Conservation (phyloP, 2,888 invertebrate genomes). For the Odontomyia ornata region DNA sequence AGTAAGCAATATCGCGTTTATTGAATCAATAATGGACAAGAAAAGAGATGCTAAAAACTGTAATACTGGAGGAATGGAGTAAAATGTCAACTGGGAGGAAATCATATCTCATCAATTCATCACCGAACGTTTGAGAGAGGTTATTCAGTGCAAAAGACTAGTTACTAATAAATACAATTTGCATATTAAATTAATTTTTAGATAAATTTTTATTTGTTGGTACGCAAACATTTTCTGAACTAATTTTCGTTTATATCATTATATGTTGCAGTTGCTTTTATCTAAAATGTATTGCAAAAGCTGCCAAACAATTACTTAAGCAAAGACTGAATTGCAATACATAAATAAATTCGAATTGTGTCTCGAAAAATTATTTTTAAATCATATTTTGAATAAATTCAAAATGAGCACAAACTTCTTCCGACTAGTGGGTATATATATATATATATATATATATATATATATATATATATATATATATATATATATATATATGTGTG, state of each 20-base stretch:
- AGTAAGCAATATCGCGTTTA: not conserved
- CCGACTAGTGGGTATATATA: not conserved
- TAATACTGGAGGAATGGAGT: not conserved
- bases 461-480: no score
- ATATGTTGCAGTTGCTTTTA: not conserved
- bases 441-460: no score
- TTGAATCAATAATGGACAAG: not conserved
- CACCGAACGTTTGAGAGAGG: not conserved
- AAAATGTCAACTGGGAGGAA: not conserved
- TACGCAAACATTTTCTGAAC: slow-evolving; percentile 1
- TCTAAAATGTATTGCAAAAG: not conserved
- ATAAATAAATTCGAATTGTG: not conserved
- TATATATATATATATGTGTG: no score
- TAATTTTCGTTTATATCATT: slow-evolving; percentile 4
- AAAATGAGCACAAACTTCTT: slow-evolving; percentile 3
- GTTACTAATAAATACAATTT: not conserved
- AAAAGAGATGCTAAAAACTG: not conserved
- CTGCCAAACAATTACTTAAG: not conserved
- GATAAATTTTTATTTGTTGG: not conserved
- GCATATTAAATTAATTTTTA: not conserved
- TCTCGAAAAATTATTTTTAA: not conserved
- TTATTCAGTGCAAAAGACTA: not conserved
- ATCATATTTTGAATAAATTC: not conserved
- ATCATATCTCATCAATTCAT: not conserved
- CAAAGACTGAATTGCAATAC: not conserved